Base-by-base conservation (phyloP, 2,888 invertebrate genomes). In the Theretra japonica region DNA sequence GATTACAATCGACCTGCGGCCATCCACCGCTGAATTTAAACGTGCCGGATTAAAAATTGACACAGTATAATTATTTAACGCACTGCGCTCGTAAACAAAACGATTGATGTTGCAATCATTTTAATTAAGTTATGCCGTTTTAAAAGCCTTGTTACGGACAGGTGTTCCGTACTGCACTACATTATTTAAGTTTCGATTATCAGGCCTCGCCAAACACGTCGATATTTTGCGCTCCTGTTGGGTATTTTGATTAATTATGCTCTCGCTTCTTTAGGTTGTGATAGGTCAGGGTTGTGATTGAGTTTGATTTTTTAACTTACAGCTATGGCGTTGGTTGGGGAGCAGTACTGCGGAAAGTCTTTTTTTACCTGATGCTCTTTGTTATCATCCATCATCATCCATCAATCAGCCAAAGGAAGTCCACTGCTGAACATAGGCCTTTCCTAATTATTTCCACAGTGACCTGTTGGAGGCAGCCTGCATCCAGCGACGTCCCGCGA, bases 21-120 rank as follows among this genome's bases (percentile, higher is more conserved):
- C 75, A 65, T 71, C 76, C 75, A 77, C 79, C 79, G 75, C 81
- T 77, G 79, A 83, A 85, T 84, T 83, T 83, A 83, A 85, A 82
- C 82, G 80, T 71, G 72, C 72, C 68, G 80, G 79, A 85, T 84
- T 83, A 86, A 85, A 86, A 83, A 82, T 79, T 78, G 75, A 77
- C 78, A 77, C 79, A 80, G 82, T 79, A 80, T 80, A 81, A 83
- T 84, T 81, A 82, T 83, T 83, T 73, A 80, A 71, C 74, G 74
- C 73, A 70, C 77, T 81, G 79, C 75, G 74, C 72, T 65, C 59
- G 73, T 68, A 73, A 73, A 72, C 71, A 70, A 71, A 60, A 71
- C 70, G 73, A 75, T 75, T 78, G 79, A 79, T 77, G 75, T 79
- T 75, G 75, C 76, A 79, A 83, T 83, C 56, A 65, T 74, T 73